Evolutionary conservation across 2,113 vertebrate species (phyloP).

Genomic region (Sinocyclocheilus maitianheensis): DNA sequence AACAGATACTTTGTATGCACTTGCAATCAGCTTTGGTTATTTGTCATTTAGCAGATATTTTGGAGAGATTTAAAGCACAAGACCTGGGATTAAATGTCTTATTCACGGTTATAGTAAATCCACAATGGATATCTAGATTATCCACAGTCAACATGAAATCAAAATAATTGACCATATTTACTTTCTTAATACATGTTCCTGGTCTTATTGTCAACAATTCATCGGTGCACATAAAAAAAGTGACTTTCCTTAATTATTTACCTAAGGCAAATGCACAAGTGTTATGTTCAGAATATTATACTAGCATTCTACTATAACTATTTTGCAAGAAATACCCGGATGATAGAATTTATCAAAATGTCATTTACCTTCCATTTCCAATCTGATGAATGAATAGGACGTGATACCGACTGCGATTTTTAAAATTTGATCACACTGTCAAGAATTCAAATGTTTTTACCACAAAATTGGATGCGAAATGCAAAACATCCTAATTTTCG

Average conservation of each 20-base stretch:
- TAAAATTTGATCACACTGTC: background rate
- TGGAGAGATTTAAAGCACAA: background rate
- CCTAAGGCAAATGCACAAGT: background rate
- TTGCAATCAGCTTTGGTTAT: conserved; percentile 17
- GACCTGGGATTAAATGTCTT: background rate
- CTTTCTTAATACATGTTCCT: background rate
- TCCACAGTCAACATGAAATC: background rate
- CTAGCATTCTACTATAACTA: background rate
- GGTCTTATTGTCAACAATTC: background rate
- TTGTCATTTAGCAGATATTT: background rate
- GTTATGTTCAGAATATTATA: background rate
- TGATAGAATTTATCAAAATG: background rate
- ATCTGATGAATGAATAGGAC: background rate
- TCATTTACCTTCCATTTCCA: background rate
- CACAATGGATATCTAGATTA: background rate
- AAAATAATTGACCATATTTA: background rate
- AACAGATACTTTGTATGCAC: background rate
- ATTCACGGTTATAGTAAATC: background rate
- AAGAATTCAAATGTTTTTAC: background rate
- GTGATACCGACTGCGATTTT: background rate
- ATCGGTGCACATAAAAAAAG: background rate
- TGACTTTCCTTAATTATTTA: background rate
- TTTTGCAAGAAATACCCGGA: background rate
- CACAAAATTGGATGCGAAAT: background rate
- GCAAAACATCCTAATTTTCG: background rate